Evolutionary conservation across 2,888 invertebrate species (phyloP).

Genomic region (Eilema sororculum): DNA sequence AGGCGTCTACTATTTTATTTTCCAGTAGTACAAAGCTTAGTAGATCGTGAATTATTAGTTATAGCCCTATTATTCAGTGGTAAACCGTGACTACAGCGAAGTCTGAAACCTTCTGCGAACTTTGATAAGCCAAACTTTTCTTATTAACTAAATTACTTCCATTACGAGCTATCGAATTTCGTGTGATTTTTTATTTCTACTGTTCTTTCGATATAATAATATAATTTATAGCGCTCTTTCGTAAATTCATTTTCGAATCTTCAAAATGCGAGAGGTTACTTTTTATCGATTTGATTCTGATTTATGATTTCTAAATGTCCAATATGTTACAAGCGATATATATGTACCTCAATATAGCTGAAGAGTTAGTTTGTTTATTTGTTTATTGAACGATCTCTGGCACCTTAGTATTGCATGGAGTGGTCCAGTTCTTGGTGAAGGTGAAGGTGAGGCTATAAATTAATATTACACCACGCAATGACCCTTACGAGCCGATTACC

Average conservation of each 20-base stretch:
- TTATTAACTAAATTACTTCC: constrained; percentile 7
- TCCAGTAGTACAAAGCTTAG: too few species aligned
- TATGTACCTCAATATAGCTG: too few species aligned
- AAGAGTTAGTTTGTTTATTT: too few species aligned
- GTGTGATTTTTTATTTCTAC: background rate
- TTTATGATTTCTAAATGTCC: too few species aligned
- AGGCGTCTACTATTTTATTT: too few species aligned
- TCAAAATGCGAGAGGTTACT: background rate
- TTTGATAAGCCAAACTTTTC: constrained; percentile 4
- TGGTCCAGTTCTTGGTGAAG: too few species aligned
- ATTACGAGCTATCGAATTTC: background rate
- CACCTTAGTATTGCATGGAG: too few species aligned
- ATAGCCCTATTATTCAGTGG: background rate
- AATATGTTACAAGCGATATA: too few species aligned
- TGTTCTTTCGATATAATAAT: background rate
- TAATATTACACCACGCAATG: too few species aligned
- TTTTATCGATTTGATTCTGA: background rate
- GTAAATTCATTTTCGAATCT: background rate
- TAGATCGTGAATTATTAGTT: background rate
- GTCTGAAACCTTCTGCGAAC: background rate
- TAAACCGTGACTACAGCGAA: background rate
- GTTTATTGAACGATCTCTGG: too few species aligned
- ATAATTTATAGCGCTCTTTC: background rate
- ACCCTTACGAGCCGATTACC: too few species aligned
- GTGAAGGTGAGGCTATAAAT: too few species aligned